Evolutionary conservation across 1,140 invertebrate species (phyloP), one percentile per base, ranked within the genome.

Genomic region (Hormaphis cornu): DNA sequence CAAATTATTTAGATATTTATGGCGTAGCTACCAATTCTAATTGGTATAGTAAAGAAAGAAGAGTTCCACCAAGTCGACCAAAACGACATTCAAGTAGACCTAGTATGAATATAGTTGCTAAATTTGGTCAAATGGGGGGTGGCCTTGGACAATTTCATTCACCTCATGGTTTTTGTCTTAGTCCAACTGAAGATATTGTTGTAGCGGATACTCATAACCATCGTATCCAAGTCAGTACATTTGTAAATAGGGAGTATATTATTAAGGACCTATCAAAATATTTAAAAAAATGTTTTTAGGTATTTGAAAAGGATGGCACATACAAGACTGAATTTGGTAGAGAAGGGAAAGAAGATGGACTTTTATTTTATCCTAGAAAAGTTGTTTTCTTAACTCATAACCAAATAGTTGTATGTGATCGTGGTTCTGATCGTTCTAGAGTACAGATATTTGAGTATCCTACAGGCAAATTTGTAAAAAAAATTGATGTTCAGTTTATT

Each of bases 201-300:
- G 91, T 94, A 20, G 94, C 94, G 20, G 95, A 97, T 78, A 97
- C 95, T 0, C 95, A 96, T 77, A 97, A 97, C 79, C 93, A 97
- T 80, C 85, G 93, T 63, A 93, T 97, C 75, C 90, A 93, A 79
- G 89, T 95, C 77, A 46, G 2, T 22, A 52, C 7, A 37, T 10
- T 14, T 20, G 3, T 37, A 7, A 35, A 56, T 14, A 14, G 22
- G 16, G 14, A 4, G 6, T 33, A n/a, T n/a, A n/a, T n/a, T n/a
- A n/a, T n/a, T n/a, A n/a, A n/a, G n/a, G n/a, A n/a, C n/a, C n/a
- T n/a, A n/a, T n/a, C n/a, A n/a, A n/a, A n/a, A n/a, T n/a, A n/a
- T n/a, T n/a, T n/a, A n/a, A n/a, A n/a, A n/a, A 40, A 40, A 37
- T 0, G 1, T 22, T 20, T 69, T 44, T 75, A 91, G 88, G 84